Base-by-base conservation (phyloP, 2,797 vertebrate species). In the Leontopithecus rosalia region DNA sequence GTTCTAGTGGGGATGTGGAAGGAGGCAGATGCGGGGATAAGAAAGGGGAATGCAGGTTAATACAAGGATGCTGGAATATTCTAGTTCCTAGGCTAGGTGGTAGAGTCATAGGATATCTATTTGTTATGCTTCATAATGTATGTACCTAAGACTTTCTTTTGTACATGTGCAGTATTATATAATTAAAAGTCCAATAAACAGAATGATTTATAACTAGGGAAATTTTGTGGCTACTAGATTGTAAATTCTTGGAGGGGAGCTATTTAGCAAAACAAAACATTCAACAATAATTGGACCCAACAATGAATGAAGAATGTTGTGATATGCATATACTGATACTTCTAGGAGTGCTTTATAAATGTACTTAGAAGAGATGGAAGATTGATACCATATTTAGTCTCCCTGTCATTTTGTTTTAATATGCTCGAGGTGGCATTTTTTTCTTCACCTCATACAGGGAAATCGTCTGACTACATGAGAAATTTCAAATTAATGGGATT, bases 361-460 rank as follows among this genome's bases (percentile, higher is more conserved):
- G 9, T 57, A 24, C 52, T 92, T 92, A 93, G 80, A 90, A 96
- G 33, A 67, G 61, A 92, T 39, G 80, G 41, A 91, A 64, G 67
- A 79, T 15, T 73, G 33, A 46, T 61, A 39, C 39, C 57, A 84
- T 67, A 17, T 72, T 22, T 48, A 33, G 30, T 55, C 13, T 7
- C 67, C 50, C 72, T 83, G 39, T 52, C 41, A 84, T 33, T 97
- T 93, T 93, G 80, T 72, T 76, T 97, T 96, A 73, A 84, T 93
- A 90, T 97, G 67, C 41, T 95, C 88, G 90, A 55, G 36, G 67
- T 22, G 88, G 57, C 22, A 36, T 87, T 96, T 81, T 57, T 43
- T 58, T 55, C 33, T 7, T 79, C 82, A 90, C 22, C 73, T 57
- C 55, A 61, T 46, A 57, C 2, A 79, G 52, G 1, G 88, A 81